phyloP scores from a whole-genome alignment of 1,140 invertebrate species.

The Drosophila parvula region DNA sequence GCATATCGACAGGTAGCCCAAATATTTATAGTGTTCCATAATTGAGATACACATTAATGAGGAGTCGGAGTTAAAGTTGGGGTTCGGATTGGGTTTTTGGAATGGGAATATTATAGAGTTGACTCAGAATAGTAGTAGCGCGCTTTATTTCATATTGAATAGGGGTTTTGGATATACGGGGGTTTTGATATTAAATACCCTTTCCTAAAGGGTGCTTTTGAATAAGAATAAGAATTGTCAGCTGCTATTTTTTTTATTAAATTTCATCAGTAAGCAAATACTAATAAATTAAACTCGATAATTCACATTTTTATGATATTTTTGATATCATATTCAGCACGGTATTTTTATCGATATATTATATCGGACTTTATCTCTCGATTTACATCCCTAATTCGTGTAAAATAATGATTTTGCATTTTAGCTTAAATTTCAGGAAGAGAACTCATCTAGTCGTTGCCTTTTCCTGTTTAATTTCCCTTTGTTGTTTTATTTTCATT shows the following conservation, averaged over 20 bases:
- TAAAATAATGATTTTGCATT: too few relatives aligned
- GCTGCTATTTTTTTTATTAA: background rate
- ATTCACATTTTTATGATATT: too few relatives aligned
- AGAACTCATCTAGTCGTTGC: background rate
- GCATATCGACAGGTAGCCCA: conserved; percentile 80
- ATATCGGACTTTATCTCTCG: too few relatives aligned
- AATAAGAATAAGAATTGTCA: background rate
- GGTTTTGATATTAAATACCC: conserved; percentile 8
- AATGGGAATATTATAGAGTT: conserved; percentile 23
- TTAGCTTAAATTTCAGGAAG: background rate
- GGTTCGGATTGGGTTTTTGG: conserved; percentile 2
- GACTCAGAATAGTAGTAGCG: conserved; percentile 72
- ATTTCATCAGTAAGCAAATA: too few relatives aligned
- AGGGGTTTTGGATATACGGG: conserved; percentile 21
- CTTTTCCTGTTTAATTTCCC: background rate
- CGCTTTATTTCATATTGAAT: conserved; percentile 78
- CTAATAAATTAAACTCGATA: too few relatives aligned
- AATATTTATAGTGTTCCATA: conserved; percentile 82
- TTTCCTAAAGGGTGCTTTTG: background rate
- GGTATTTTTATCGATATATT: too few relatives aligned
- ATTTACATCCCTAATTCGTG: too few relatives aligned
- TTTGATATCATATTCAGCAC: too few relatives aligned
- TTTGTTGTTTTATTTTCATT: conserved; percentile 19
- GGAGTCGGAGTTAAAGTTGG: conserved; percentile 25
- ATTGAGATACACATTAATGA: conserved; percentile 82